Conservation (phyloP, 2,888 invertebrate species). For the Athalia cordata region DNA sequence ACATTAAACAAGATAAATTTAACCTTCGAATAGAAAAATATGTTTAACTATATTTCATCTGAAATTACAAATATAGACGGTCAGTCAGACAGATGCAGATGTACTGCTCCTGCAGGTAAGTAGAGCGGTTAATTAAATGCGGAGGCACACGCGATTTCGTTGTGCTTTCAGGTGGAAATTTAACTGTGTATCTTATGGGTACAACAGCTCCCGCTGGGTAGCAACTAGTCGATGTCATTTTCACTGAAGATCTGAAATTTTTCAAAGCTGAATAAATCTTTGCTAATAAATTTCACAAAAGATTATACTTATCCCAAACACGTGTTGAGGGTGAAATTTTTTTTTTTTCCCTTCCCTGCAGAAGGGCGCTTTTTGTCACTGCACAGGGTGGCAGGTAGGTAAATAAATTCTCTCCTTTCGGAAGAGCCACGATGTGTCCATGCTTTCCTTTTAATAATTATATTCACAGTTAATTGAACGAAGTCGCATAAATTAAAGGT, state of each 20-base stretch:
- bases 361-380: too few species aligned
- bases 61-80: background rate
- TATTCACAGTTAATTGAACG: too few species aligned
- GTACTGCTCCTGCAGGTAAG: slow-evolving; percentile 8
- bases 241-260: slow-evolving; percentile 1
- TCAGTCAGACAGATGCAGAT: background rate
- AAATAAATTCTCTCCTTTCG: too few species aligned
- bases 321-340: slow-evolving; percentile 24
- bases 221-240: too few species aligned
- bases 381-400: too few species aligned
- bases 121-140: slow-evolving; percentile 36
- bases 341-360: too few species aligned
- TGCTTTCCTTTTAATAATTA: too few species aligned
- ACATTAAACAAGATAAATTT: slow-evolving; percentile 12
- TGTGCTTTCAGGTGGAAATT: slow-evolving; percentile 24
- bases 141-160: slow-evolving; percentile 37
- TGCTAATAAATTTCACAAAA: slow-evolving; percentile 15
- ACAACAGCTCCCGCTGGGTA: background rate
- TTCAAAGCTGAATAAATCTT: slow-evolving; percentile 26
- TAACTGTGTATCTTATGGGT: background rate
- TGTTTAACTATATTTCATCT: background rate
- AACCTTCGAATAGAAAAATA: background rate
- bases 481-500: too few species aligned
- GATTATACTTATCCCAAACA: slow-evolving; percentile 6
- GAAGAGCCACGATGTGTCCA: too few species aligned